A percentile compares a stretch with the other conserved stretches of the same genome.
Conservation (phyloP, 1,140 invertebrate genomes). For the Stenopsyche tienmushanensis region DNA sequence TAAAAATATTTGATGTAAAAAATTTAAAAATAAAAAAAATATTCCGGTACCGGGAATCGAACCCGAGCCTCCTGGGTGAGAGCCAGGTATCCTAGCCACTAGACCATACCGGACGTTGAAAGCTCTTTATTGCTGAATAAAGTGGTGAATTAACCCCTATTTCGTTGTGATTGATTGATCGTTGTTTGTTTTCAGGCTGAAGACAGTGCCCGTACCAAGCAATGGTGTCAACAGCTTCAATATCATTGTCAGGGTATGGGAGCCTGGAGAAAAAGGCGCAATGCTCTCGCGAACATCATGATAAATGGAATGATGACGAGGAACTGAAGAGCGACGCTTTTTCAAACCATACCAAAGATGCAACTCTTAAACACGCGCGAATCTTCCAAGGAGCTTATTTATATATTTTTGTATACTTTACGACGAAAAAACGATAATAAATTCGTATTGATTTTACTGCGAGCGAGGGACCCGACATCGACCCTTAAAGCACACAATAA, state of each 20-base stretch:
- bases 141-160: no score
- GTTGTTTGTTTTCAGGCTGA: conserved; percentile 76
- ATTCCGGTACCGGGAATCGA: conserved; percentile 66
- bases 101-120: conserved; percentile 43
- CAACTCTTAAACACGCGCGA: neutral
- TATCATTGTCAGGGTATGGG: conserved; percentile 88
- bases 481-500: conserved; percentile 23
- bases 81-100: conserved; percentile 67
- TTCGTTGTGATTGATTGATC: no score
- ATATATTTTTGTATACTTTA: neutral
- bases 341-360: conserved; percentile 18
- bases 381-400: neutral
- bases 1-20: no score
- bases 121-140: no score
- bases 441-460: neutral
- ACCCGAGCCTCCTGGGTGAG: conserved; percentile 65
- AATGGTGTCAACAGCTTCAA: conserved; percentile 88
- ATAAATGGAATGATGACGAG: conserved; percentile 79
- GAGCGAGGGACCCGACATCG: neutral
- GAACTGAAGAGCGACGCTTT: conserved; percentile 44
- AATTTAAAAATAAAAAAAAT: no score
- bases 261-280: conserved; percentile 85
- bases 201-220: conserved; percentile 77
- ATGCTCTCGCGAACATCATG: conserved; percentile 94
- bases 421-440: no score